Evolutionary conservation across 2,797 vertebrate species (phyloP).

Genomic region (Ceryle rudis): DNA sequence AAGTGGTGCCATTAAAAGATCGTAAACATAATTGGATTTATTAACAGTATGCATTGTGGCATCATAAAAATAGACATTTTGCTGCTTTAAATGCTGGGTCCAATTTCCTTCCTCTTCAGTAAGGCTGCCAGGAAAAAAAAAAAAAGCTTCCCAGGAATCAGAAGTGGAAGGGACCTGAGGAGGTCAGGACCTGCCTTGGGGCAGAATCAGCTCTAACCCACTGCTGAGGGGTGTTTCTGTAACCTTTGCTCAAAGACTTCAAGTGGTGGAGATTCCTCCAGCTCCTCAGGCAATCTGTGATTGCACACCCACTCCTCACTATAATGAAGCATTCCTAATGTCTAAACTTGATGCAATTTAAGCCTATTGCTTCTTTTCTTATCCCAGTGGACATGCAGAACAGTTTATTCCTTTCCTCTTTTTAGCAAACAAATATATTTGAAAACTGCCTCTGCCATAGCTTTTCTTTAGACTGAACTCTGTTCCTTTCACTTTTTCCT

Average conservation of each 20-base stretch:
- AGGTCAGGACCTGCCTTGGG: neutral
- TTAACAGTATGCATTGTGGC: slow-evolving; percentile 16
- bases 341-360: slow-evolving; percentile 20
- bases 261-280: neutral
- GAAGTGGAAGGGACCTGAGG: neutral
- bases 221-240: neutral
- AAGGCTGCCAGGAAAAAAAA: neutral
- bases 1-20: slow-evolving; percentile 44
- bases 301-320: neutral
- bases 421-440: neutral
- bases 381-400: neutral
- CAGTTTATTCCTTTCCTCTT: neutral
- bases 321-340: neutral
- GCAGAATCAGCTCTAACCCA: neutral
- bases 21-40: slow-evolving; percentile 55
- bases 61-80: neutral
- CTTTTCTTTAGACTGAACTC: neutral
- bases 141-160: neutral
- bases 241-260: neutral
- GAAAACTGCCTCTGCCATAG: neutral
- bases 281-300: neutral
- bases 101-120: neutral
- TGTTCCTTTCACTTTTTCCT: neutral
- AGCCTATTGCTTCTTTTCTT: neutral
- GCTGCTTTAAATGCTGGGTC: neutral